Evolutionary conservation across 2,113 vertebrate species (phyloP).

Genomic region (Scopus umbretta): DNA sequence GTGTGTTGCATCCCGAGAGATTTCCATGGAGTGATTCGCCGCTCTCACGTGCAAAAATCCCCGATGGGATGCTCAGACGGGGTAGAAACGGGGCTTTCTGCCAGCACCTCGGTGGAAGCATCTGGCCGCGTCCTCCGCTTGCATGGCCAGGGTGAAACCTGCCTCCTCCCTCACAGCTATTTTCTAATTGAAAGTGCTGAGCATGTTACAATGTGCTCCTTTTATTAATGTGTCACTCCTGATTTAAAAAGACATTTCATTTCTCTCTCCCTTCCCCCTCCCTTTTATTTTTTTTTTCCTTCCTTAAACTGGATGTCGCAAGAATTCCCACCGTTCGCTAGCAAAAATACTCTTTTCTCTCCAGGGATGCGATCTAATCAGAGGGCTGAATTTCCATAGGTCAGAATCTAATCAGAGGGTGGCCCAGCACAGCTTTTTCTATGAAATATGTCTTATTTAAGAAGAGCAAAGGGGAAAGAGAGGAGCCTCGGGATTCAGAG

Average conservation of each 20-base stretch:
- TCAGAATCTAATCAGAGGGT: conserved; percentile 12
- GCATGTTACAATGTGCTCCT: background rate
- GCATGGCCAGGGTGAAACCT: background rate
- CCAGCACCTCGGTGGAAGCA: background rate
- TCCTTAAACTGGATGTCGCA: background rate
- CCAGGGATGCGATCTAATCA: conserved; percentile 42
- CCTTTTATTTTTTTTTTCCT: background rate
- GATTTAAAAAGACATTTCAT: conserved; percentile 56
- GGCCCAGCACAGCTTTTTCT: background rate
- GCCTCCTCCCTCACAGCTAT: background rate
- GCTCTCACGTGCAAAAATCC: accelerated
- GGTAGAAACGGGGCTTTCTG: background rate
- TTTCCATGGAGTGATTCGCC: accelerated
- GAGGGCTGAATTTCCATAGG: conserved; percentile 43
- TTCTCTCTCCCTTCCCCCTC: conserved; percentile 4
- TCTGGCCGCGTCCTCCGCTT: accelerated
- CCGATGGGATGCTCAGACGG: accelerated
- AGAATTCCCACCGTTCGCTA: background rate
- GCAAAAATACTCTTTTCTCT: background rate
- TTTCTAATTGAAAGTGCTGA: background rate
- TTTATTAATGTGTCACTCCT: conserved; percentile 9
- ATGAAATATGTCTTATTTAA: background rate
- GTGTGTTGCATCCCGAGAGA: accelerated
- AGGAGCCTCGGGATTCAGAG: background rate
- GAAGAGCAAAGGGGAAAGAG: background rate